phyloP scores from a whole-genome alignment of 2,113 vertebrate species.

The Brienomyrus longianalis region DNA sequence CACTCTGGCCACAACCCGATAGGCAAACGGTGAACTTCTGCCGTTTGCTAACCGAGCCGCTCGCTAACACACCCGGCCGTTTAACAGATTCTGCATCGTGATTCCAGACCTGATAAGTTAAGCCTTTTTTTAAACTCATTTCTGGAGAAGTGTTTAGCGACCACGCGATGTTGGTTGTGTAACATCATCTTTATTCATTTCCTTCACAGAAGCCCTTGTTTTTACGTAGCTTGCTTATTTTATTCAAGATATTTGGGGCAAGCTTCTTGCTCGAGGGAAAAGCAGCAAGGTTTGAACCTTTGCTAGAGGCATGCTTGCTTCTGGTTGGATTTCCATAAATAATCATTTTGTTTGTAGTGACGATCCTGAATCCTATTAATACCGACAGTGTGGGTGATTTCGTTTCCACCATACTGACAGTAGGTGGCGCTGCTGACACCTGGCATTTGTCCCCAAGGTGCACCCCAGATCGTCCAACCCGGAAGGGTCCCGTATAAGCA shows the following conservation, averaged over 20 bases:
- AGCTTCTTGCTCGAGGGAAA: neutral
- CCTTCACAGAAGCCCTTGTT: neutral
- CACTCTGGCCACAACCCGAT: neutral
- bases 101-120: neutral
- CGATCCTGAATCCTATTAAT: neutral
- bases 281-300: neutral
- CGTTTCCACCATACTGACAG: neutral
- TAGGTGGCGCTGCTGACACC: neutral
- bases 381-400: neutral
- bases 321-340: neutral
- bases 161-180: neutral
- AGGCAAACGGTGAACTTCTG: neutral
- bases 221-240: neutral
- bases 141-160: neutral
- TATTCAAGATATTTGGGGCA: neutral
- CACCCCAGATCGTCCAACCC: neutral
- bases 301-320: neutral
- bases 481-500: neutral
- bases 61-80: neutral
- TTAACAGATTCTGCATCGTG: neutral
- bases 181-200: constrained; percentile 3
- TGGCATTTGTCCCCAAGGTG: neutral
- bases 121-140: neutral
- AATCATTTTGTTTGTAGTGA: neutral
- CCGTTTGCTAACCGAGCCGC: neutral